Percentiles rank a stretch among this genome's conserved stretches.
These are phyloP conservation scores for Cervus canadensis DNA, from an alignment of 2,113 vertebrate genomes.

Conservation along the genomic window DNA sequence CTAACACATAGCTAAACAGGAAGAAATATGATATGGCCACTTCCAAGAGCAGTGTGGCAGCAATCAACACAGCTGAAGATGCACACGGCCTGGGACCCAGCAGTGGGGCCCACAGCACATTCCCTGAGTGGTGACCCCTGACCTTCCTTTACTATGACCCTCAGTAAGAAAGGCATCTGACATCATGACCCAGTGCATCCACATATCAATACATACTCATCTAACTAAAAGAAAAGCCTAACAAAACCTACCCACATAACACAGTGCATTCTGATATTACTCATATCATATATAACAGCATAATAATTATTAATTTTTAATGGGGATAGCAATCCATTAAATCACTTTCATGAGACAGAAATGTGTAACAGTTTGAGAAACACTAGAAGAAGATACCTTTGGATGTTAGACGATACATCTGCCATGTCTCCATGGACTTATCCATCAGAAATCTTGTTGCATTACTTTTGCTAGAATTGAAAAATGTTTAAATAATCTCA, in stretches of 20 bases:
- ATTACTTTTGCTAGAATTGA: not conserved
- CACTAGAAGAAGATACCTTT: not conserved
- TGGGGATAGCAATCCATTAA: not conserved
- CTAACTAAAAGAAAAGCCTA: not conserved
- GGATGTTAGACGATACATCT: not conserved
- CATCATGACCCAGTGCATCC: not conserved
- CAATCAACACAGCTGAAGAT: not conserved
- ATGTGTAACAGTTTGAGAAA: not conserved
- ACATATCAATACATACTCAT: not conserved
- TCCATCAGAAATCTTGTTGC: not conserved
- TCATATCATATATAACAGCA: not conserved
- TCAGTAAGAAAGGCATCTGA: not conserved
- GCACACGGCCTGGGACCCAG: accelerated
- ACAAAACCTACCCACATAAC: not conserved
- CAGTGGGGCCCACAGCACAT: not conserved
- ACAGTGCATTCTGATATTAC: not conserved
- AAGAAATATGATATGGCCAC: not conserved
- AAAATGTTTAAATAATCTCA: conserved; percentile 33
- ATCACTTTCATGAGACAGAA: not conserved
- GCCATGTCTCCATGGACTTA: not conserved
- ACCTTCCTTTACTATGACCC: not conserved
- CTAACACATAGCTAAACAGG: not conserved
- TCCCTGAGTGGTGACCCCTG: not conserved
- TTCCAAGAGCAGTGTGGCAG: not conserved
- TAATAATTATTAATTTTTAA: not conserved